Base-by-base conservation (phyloP, 2,888 invertebrate genomes). In the Chloromyia formosa region DNA sequence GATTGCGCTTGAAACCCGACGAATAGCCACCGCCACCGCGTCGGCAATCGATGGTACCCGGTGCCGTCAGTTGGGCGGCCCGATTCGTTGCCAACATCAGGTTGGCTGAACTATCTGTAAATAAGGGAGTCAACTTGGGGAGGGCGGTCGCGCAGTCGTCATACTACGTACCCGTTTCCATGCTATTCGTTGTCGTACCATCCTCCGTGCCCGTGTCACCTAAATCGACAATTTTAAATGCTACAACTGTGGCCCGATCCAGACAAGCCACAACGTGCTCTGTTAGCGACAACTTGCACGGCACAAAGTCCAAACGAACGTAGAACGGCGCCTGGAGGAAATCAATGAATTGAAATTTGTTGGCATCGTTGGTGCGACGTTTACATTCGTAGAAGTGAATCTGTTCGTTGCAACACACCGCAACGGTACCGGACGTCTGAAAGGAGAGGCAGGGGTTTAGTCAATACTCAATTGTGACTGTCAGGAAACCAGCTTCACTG, bases 181-280 rank as follows among this genome's bases (percentile, higher is more conserved):
- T 72, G 45, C 74, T 75, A 49, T 77, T 75, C n/a, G 66, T 74
- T 5, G 75, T 77, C 23, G 75, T 75, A 10, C 74, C 77, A 62
- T 75, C 75, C 35, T 75, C 75, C 0, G 74, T 75, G 16, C 74
- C 66, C 10, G 40, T 69, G 12, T 75, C 75, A 18, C 83, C 77
- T 1, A 83, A 82, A 77, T 85, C 85, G 1, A 85, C 80, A 62
- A 90, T 85, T 81, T 88, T 87, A 79, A 91, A 90, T n/a, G 91
- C 87, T 78, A 90, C 89, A 74, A 91, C 87, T 79, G 87, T 88
- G 42, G 88, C 87, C 71, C 86, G 85, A 78, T 90, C 90, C 82
- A 90, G 87, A 75, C 90, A 89, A 0, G 90, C 89, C 22, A 93
- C 86, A 75, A 91, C 90, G 83, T 93, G 91, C 81, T 93, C 93